A percentile compares a stretch with the other conserved stretches of the same genome.
These are phyloP conservation scores for Montipora cactus DNA, from an alignment of 64 coral and sea anemone genomes.

Conservation along the genomic window DNA sequence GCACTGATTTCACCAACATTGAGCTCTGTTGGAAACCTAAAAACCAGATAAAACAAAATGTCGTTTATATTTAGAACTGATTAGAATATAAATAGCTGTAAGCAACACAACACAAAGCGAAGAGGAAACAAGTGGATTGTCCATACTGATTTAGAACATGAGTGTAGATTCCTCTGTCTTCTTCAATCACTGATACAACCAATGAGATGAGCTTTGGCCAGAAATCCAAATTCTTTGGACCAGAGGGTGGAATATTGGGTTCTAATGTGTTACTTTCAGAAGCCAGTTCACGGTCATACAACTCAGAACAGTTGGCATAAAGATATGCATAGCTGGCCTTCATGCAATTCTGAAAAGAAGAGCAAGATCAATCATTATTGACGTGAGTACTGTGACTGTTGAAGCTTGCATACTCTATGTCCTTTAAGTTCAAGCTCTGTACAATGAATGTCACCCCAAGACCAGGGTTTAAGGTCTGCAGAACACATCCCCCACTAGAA, in stretches of 20 bases:
- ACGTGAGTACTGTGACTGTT: too few relatives aligned
- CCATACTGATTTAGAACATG: constrained; percentile 97
- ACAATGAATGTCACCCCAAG: too few relatives aligned
- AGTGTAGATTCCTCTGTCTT: constrained; percentile 89
- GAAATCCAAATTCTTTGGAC: constrained; percentile 91
- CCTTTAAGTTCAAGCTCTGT: too few relatives aligned
- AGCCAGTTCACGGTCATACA: constrained; percentile 88
- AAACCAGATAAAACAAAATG: not conserved
- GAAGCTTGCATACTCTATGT: too few relatives aligned
- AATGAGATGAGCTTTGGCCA: constrained; percentile 98
- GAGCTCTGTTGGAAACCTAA: constrained; percentile 91
- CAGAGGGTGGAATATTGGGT: constrained; percentile 39
- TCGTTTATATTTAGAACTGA: not conserved
- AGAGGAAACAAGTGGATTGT: not conserved
- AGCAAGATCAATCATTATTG: not conserved
- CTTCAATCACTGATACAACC: constrained; percentile 97
- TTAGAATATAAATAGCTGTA: not conserved
- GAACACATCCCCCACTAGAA: too few relatives aligned
- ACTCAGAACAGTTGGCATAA: constrained; percentile 87
- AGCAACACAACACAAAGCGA: not conserved
- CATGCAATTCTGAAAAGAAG: constrained; percentile 88
- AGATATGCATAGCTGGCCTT: constrained; percentile 89
- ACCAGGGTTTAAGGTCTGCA: too few relatives aligned
- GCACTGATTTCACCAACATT: constrained; percentile 98
- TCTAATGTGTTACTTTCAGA: constrained; percentile 55